Evolutionary conservation across 2,888 invertebrate species (phyloP).

Genomic region (Tipula unca): DNA sequence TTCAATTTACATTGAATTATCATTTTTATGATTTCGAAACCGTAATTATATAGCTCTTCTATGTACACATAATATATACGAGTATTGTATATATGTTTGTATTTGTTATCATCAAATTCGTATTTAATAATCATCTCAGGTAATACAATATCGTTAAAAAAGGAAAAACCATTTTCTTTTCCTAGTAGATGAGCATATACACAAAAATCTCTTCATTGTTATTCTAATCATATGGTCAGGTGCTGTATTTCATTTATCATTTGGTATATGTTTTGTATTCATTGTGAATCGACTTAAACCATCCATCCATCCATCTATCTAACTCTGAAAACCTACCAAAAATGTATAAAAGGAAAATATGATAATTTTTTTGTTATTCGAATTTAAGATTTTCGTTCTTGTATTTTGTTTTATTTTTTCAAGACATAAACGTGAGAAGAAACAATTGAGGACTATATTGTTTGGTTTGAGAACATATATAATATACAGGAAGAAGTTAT

Average conservation of each 20-base stretch:
- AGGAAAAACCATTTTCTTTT: neutral
- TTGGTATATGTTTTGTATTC: neutral
- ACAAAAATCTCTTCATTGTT: slow-evolving; percentile 14
- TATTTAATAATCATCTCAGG: neutral
- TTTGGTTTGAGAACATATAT: neutral
- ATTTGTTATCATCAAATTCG: neutral
- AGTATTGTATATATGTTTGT: neutral
- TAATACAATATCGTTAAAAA: neutral
- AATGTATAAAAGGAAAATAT: neutral
- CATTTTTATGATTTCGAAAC: neutral
- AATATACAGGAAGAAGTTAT: neutral
- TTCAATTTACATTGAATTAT: neutral
- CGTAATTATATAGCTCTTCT: neutral
- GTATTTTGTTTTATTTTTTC: neutral
- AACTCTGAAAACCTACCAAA: neutral
- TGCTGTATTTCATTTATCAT: slow-evolving; percentile 18
- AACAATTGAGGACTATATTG: neutral
- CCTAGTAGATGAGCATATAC: neutral
- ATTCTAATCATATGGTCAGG: slow-evolving; percentile 17
- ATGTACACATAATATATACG: too few species aligned
- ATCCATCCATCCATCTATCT: neutral
- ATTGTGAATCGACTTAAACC: neutral
- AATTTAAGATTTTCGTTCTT: neutral
- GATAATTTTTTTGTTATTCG: neutral
- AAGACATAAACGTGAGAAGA: neutral